Evolutionary conservation across 2,797 vertebrate species (phyloP).

Genomic region (Gadopsis bispinosus): DNA sequence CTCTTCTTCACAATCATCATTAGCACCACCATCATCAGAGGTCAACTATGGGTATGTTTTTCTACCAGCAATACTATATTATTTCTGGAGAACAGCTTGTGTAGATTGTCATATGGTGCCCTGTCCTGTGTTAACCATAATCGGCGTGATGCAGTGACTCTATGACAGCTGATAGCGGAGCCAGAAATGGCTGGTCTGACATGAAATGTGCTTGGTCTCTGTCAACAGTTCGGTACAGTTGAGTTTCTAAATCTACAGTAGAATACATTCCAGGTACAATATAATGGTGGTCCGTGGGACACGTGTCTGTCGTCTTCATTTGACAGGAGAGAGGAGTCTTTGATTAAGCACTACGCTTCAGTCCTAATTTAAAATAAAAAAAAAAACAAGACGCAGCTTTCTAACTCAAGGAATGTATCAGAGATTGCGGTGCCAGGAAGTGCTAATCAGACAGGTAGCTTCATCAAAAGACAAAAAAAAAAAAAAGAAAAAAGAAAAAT

Average conservation of each 20-base stretch:
- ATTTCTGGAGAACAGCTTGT: conserved; percentile 40
- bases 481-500: conserved; percentile 51
- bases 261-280: conserved; percentile 76
- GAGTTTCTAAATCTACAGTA: conserved; percentile 64
- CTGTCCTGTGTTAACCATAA: conserved; percentile 39
- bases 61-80: conserved; percentile 28
- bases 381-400: conserved; percentile 44
- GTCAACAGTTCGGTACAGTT: conserved; percentile 65
- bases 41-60: conserved; percentile 39
- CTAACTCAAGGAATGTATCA: conserved; percentile 84
- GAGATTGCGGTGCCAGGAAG: conserved; percentile 69
- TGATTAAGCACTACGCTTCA: conserved; percentile 61
- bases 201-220: conserved; percentile 82
- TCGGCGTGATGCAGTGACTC: conserved; percentile 43
- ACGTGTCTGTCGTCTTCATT: conserved; percentile 50
- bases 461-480: conserved; percentile 62
- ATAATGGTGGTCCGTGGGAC: conserved; percentile 52
- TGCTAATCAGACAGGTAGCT: conserved; percentile 79
- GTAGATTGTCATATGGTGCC: conserved; percentile 61
- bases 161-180: conserved; percentile 46
- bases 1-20: conserved; percentile 55
- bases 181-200: conserved; percentile 47
- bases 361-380: conserved; percentile 40
- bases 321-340: conserved; percentile 60
- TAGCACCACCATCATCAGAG: conserved; percentile 56